Conservation (phyloP, 35 echinoderm and acorn worm genomes). For the Chiridota heheva region DNA sequence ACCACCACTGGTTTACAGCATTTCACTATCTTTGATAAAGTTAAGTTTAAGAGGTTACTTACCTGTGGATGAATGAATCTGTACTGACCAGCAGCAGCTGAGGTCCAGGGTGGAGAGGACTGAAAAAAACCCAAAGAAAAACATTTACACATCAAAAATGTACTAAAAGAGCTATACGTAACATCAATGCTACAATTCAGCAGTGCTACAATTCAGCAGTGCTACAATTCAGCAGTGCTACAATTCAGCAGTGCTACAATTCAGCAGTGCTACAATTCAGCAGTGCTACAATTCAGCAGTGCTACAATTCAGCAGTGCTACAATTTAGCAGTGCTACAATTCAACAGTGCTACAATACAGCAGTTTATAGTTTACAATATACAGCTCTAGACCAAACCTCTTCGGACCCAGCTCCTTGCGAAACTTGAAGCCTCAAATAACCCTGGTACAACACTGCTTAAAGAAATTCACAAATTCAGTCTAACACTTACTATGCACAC, state of each 20-base stretch:
- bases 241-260: not conserved
- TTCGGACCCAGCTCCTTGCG: too few species aligned
- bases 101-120: constrained; percentile 15
- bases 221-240: not conserved
- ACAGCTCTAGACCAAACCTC: too few species aligned
- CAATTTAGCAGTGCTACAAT: too few species aligned
- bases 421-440: too few species aligned
- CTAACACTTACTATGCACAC: too few species aligned
- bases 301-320: too few species aligned
- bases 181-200: not conserved
- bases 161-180: not conserved
- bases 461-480: too few species aligned
- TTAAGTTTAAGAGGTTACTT: not conserved
- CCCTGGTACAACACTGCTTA: too few species aligned
- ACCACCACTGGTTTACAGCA: not conserved
- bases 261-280: constrained; percentile 6
- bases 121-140: not conserved
- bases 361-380: too few species aligned
- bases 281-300: too few species aligned
- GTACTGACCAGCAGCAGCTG: constrained; percentile 3
- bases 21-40: not conserved
- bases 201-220: not conserved
- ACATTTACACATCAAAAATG: not conserved
- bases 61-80: constrained; percentile 27
- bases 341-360: too few species aligned